Conservation (phyloP, 2,888 invertebrate genomes). For the Eugnorisma glareosa region DNA sequence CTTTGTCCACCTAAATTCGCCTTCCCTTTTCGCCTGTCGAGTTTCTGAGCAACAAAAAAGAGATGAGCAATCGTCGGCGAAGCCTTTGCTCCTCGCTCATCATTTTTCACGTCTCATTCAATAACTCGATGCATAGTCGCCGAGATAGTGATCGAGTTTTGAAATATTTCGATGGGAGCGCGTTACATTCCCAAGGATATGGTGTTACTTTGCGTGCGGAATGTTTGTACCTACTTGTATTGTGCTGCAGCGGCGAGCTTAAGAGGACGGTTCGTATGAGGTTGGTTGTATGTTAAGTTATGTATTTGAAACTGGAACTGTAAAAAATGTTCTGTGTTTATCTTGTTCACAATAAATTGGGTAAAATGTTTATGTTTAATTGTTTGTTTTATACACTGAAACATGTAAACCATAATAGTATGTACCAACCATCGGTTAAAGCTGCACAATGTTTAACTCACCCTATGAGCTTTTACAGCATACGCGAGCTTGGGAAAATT, state of each 20-base stretch:
- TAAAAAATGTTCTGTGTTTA: too few relatives aligned
- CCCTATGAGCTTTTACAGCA: background rate
- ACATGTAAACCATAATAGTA: background rate
- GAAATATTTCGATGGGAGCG: slow-evolving; percentile 89
- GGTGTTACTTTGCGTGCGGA: slow-evolving; percentile 90
- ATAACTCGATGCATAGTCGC: slow-evolving; percentile 88
- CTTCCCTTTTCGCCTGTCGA: slow-evolving; percentile 76
- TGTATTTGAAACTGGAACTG: background rate
- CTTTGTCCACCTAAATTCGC: slow-evolving; percentile 85
- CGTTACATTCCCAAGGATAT: slow-evolving; percentile 89
- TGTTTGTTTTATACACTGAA: background rate
- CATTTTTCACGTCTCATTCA: slow-evolving; percentile 91
- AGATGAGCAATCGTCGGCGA: slow-evolving; percentile 82
- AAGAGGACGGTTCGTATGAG: slow-evolving; percentile 2
- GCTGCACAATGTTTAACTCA: background rate
- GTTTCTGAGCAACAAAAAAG: slow-evolving; percentile 72
- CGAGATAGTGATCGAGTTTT: slow-evolving; percentile 90
- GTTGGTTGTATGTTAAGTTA: background rate
- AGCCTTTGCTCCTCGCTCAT: slow-evolving; percentile 86
- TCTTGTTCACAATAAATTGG: too few relatives aligned
- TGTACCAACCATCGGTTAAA: too few relatives aligned
- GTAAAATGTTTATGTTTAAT: too few relatives aligned
- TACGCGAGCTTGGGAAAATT: background rate
- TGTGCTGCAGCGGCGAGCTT: slow-evolving; percentile 46
- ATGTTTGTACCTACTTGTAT: slow-evolving; percentile 74